Evolutionary conservation across 2,888 invertebrate genomes (phyloP).

Genomic region (Drosophila prostipennis): DNA sequence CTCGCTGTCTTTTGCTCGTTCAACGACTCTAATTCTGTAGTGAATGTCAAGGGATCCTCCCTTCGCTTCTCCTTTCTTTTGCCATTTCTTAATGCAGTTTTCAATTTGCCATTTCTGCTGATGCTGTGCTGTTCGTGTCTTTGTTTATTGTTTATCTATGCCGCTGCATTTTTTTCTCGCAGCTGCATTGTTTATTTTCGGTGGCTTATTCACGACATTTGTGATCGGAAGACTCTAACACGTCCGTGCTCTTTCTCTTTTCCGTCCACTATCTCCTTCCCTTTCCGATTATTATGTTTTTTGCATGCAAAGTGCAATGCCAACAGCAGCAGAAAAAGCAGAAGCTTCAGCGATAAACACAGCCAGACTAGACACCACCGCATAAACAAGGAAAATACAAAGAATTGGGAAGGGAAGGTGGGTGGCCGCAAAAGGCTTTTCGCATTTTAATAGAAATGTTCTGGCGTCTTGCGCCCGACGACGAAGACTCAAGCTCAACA

Average conservation of each 20-base stretch:
- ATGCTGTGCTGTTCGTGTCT: slow-evolving; percentile 48
- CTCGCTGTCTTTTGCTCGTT: slow-evolving; percentile 49
- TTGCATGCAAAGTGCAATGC: slow-evolving; percentile 77
- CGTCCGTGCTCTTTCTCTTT: slow-evolving; percentile 7
- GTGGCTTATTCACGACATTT: slow-evolving; percentile 61
- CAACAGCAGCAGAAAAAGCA: slow-evolving; percentile 50
- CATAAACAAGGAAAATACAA: slow-evolving; percentile 62
- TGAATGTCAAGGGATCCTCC: slow-evolving; percentile 35
- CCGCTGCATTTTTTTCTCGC: slow-evolving; percentile 36
- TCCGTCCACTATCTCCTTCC: slow-evolving; percentile 10
- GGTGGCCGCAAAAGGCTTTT: slow-evolving; percentile 72
- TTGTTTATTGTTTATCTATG: slow-evolving; percentile 78
- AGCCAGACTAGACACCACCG: slow-evolving; percentile 56
- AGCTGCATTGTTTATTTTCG: slow-evolving; percentile 70
- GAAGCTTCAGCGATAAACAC: slow-evolving; percentile 59
- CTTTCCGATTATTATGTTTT: slow-evolving; percentile 72
- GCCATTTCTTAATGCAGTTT: slow-evolving; percentile 53
- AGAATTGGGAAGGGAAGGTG: slow-evolving; percentile 32
- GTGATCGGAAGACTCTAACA: slow-evolving; percentile 54
- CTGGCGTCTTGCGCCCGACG: slow-evolving; percentile 55
- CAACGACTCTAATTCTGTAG: slow-evolving; percentile 58
- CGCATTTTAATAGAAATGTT: slow-evolving; percentile 78
- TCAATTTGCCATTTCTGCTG: slow-evolving; percentile 59
- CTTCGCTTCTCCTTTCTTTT: slow-evolving; percentile 5
- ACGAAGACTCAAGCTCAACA: slow-evolving; percentile 33